Base-by-base conservation (phyloP, 2,113 vertebrate species). In the Ochotona curzoniae region DNA sequence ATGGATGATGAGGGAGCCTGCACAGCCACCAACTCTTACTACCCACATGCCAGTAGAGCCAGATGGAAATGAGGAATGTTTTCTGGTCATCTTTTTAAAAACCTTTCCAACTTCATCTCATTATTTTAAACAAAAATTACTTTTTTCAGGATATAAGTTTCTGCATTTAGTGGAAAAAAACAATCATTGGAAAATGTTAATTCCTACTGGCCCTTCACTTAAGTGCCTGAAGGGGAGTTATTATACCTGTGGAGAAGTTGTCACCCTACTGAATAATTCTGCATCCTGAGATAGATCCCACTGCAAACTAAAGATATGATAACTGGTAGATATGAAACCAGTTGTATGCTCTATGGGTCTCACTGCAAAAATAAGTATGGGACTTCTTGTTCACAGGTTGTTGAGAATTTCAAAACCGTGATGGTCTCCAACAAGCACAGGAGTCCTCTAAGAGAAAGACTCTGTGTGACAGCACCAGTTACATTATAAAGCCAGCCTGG, bases 331-430 rank as follows among this genome's bases (percentile, higher is more conserved):
- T 23, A 70, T 0, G 69, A 13, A 15, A 18, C 32, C 25, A 28
- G 3, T 20, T 51, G 20, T 8, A 7, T 20, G 28, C 70, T 54
- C n/a, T 25, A 32, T 70, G 44, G 54, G 7, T 13, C n/a, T 4
- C 64, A 12, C 1, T 30, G 25, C 47, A 70, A 57, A 57, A 80
- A 63, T 66, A 30, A 82, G 57, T 70, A 69, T 10, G 9, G 69
- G 1, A 13, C 26, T 9, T 12, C 26, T 47, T 86, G 23, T 49
- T 92, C 30, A 38, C 54, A 23, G 82, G 15, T 47, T 35, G 60
- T 44, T 30, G 93, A 64, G 47, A 57, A 70, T 35, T 87, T 91
- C 64, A 90, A 87, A 91, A 54, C 3, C 25, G 7, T 49, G 44
- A 49, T 23, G 75, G 8, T 11, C 38, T 44, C 61, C 26, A 92